phyloP scores from a whole-genome alignment of 1,140 invertebrate species.

The Procambarus virginalis region DNA sequence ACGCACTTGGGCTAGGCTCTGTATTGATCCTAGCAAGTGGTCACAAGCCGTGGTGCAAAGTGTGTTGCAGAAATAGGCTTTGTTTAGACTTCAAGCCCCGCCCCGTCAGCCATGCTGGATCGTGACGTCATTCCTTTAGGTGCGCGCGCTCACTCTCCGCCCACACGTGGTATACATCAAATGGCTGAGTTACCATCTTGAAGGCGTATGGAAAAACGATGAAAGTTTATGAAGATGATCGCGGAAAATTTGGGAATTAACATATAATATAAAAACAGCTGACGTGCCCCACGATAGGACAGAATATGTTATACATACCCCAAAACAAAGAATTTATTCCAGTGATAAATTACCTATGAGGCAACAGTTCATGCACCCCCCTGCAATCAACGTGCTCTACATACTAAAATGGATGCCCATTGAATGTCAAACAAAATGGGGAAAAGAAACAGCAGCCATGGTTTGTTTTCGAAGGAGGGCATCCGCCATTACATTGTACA shows the following conservation, averaged over 20 bases:
- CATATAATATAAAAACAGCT: slow-evolving; percentile 11
- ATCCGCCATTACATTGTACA: neutral
- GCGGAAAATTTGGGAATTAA: slow-evolving; percentile 9
- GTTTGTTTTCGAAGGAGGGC: slow-evolving; percentile 9
- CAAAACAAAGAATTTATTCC: neutral
- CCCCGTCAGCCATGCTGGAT: slow-evolving; percentile 66
- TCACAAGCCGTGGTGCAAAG: slow-evolving; percentile 56
- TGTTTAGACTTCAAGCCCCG: slow-evolving; percentile 55
- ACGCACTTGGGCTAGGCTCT: slow-evolving; percentile 57
- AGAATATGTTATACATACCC: neutral
- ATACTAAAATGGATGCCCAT: slow-evolving; percentile 64
- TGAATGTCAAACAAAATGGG: slow-evolving; percentile 65
- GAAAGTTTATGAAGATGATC: slow-evolving; percentile 13
- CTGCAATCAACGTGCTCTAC: slow-evolving; percentile 61
- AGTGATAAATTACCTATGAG: slow-evolving; percentile 38
- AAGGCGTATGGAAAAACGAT: slow-evolving; percentile 49
- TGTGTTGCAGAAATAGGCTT: slow-evolving; percentile 64
- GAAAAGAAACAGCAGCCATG: slow-evolving; percentile 31
- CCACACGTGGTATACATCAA: slow-evolving; percentile 59
- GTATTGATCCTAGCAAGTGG: slow-evolving; percentile 65
- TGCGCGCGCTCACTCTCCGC: slow-evolving; percentile 57
- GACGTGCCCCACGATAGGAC: neutral
- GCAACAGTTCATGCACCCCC: slow-evolving; percentile 34
- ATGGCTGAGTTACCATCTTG: slow-evolving; percentile 60
- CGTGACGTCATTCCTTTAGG: slow-evolving; percentile 56